Evolutionary conservation across 2,113 vertebrate species (phyloP).

Genomic region (Oreotrochilus melanogaster): DNA sequence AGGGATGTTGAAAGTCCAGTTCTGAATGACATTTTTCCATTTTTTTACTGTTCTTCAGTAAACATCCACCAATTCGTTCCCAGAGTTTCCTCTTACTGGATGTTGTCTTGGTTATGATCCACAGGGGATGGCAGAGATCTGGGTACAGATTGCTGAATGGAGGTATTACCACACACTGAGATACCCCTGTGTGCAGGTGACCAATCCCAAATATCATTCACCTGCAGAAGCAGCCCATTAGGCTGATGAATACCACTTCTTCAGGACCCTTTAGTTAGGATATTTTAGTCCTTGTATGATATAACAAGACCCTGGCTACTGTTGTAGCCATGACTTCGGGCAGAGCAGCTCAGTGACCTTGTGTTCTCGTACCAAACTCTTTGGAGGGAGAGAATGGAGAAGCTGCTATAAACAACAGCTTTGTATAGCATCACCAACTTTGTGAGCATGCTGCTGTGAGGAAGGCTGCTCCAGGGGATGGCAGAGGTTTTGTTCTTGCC

Average conservation of each 20-base stretch:
- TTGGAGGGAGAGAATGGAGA: neutral
- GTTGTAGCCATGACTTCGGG: neutral
- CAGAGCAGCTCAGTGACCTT: neutral
- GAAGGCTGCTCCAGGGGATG: neutral
- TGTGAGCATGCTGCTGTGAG: accelerated
- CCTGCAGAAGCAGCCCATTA: neutral
- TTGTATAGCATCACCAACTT: neutral
- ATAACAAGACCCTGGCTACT: neutral
- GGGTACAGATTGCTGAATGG: neutral
- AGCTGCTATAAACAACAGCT: neutral
- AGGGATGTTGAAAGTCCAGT: neutral
- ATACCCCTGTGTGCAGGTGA: neutral
- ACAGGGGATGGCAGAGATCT: neutral
- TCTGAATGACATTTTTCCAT: neutral
- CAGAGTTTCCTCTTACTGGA: neutral
- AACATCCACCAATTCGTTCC: neutral
- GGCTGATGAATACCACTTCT: neutral
- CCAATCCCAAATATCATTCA: neutral
- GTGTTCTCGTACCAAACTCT: neutral
- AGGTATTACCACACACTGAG: neutral
- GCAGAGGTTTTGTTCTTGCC: neutral
- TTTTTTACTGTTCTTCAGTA: neutral
- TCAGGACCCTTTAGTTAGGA: neutral
- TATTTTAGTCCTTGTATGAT: neutral
- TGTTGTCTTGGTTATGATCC: neutral